Evolutionary conservation across 64 coral and sea anemone species (phyloP).

Genomic region (Exaiptasia diaphana): DNA sequence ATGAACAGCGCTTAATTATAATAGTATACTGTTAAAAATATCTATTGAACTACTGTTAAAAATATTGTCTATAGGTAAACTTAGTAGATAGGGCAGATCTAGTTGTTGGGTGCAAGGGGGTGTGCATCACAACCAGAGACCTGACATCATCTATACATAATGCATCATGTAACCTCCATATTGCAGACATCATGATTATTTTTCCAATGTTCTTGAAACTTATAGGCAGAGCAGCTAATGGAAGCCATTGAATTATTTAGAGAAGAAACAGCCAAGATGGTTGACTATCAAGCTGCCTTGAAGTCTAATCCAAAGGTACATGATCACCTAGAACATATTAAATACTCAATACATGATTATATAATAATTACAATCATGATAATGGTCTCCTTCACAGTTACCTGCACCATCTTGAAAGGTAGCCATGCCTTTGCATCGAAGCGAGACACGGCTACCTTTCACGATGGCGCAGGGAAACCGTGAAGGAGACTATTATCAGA

Average conservation of each 20-base stretch:
- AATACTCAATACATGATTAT: not conserved
- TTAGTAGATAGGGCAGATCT: no score
- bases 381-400: no score
- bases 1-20: no score
- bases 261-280: constrained; percentile 76
- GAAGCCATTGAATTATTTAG: constrained; percentile 87
- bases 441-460: not conserved
- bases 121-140: no score
- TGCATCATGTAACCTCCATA: no score
- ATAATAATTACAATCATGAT: not conserved
- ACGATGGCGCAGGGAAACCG: not conserved
- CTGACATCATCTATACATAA: no score
- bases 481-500: not conserved
- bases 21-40: no score
- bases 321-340: not conserved
- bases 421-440: not conserved
- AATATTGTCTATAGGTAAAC: no score
- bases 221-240: constrained; percentile 88
- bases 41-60: no score
- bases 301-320: constrained; percentile 48
- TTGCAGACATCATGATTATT: no score
- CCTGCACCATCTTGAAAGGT: not conserved
- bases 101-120: no score
- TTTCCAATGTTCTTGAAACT: no score
- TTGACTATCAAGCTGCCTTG: constrained; percentile 16